phyloP scores from a whole-genome alignment of 1,140 invertebrate species.

The Drosophila varians region DNA sequence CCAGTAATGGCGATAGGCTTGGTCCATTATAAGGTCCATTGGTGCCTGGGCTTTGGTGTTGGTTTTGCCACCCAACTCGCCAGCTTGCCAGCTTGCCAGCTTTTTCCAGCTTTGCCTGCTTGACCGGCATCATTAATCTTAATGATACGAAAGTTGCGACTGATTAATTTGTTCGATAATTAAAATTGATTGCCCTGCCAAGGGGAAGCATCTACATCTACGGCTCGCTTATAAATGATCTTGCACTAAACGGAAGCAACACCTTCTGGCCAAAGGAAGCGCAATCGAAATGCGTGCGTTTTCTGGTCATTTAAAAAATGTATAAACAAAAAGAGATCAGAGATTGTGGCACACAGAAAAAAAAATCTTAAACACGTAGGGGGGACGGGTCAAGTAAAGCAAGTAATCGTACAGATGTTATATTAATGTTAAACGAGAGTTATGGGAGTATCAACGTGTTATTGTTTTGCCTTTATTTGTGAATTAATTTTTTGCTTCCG shows the following conservation, averaged over 20 bases:
- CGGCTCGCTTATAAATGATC: constrained; percentile 50
- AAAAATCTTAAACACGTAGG: background rate
- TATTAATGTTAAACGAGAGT: constrained; percentile 54
- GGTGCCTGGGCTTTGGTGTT: constrained; percentile 25
- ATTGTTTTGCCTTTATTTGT: constrained; percentile 6
- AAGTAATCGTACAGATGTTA: constrained; percentile 56
- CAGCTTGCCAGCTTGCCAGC: constrained; percentile 27
- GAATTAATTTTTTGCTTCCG: constrained; percentile 63
- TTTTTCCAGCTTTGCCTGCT: constrained; percentile 32
- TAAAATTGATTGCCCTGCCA: constrained; percentile 68
- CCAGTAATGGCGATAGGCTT: constrained; percentile 7
- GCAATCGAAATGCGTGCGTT: constrained; percentile 29
- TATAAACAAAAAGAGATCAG: constrained; percentile 3
- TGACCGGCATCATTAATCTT: constrained; percentile 74
- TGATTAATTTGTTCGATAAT: constrained; percentile 81
- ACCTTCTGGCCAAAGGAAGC: constrained; percentile 36
- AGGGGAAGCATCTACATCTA: constrained; percentile 25
- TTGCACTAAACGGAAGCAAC: constrained; percentile 66
- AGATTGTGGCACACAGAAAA: background rate
- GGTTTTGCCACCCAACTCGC: constrained; percentile 60
- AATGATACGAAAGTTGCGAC: constrained; percentile 78
- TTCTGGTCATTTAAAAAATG: background rate
- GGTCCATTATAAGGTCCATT: background rate
- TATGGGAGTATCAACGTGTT: constrained; percentile 56
- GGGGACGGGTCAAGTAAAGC: constrained; percentile 44